Conservation (phyloP, 1,140 invertebrate genomes). For the Telenomus remus region DNA sequence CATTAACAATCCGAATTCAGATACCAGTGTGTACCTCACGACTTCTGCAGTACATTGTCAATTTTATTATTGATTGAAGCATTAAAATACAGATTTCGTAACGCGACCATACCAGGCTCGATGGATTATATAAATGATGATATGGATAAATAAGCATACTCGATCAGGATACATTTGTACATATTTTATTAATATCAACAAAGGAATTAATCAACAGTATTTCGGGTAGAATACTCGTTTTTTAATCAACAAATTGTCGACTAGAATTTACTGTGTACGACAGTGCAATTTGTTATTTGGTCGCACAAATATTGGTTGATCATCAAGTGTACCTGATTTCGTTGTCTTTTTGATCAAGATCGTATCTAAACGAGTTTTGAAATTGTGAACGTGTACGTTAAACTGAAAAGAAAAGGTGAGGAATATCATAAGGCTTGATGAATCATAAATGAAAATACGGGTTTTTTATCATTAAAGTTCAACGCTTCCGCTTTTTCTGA, state of each 20-base stretch:
- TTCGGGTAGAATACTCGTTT: too few relatives aligned
- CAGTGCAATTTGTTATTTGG: too few relatives aligned
- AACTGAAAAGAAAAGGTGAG: conserved; percentile 5
- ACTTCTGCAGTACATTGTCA: conserved; percentile 20
- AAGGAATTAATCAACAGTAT: too few relatives aligned
- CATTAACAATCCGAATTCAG: conserved; percentile 31
- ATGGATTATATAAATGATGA: conserved; percentile 8
- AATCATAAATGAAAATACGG: conserved; percentile 52
- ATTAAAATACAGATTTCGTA: conserved; percentile 31
- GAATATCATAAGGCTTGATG: conserved; percentile 24
- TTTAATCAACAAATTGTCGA: too few relatives aligned
- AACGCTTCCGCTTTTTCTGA: conserved; percentile 56
- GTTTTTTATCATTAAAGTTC: conserved; percentile 54
- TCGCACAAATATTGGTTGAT: too few relatives aligned
- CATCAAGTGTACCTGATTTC: too few relatives aligned
- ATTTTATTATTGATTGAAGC: conserved; percentile 46
- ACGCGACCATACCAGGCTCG: conserved; percentile 19
- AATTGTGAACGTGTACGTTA: neutral
- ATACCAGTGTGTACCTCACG: conserved; percentile 41
- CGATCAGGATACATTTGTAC: neutral
- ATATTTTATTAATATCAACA: too few relatives aligned
- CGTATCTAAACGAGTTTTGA: neutral
- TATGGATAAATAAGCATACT: conserved; percentile 7
- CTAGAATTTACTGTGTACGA: too few relatives aligned
- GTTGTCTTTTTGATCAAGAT: too few relatives aligned